phyloP scores from a whole-genome alignment of 2,888 invertebrate genomes.

The Brachycybe producta region DNA sequence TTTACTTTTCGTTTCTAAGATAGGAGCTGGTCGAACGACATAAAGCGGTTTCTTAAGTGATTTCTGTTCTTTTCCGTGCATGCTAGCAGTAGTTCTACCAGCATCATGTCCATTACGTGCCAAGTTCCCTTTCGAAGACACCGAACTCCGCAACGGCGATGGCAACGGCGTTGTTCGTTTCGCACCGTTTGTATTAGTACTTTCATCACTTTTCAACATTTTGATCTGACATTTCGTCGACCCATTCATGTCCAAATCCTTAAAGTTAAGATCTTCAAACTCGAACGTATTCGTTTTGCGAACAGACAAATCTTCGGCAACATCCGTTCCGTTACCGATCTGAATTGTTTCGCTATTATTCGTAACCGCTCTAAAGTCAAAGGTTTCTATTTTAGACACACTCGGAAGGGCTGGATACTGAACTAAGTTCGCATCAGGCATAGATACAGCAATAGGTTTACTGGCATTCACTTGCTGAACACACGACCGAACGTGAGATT shows the following conservation, averaged over 20 bases:
- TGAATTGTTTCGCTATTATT: no score
- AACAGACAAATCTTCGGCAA: no score
- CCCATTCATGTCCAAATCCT: constrained; percentile 10
- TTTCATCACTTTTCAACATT: constrained; percentile 17
- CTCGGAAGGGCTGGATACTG: no score
- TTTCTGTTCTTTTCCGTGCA: constrained; percentile 1
- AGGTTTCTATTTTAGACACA: no score
- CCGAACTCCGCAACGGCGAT: neutral
- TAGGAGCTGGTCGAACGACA: constrained; percentile 25
- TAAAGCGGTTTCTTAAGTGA: constrained; percentile 22
- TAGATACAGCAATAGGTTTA: no score
- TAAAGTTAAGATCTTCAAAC: neutral
- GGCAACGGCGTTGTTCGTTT: neutral
- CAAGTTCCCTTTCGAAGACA: neutral
- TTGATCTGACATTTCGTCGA: constrained; percentile 18
- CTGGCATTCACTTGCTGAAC: no score
- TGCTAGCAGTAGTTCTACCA: neutral
- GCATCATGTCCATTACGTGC: neutral
- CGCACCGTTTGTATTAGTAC: neutral
- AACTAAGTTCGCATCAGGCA: no score
- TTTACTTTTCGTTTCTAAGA: constrained; percentile 17
- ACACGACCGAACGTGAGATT: constrained; percentile 12
- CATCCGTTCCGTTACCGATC: no score
- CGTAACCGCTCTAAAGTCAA: no score
- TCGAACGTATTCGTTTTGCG: no score